Conservation (phyloP, 2,797 vertebrate genomes). For the Pipistrellus nathusii region DNA sequence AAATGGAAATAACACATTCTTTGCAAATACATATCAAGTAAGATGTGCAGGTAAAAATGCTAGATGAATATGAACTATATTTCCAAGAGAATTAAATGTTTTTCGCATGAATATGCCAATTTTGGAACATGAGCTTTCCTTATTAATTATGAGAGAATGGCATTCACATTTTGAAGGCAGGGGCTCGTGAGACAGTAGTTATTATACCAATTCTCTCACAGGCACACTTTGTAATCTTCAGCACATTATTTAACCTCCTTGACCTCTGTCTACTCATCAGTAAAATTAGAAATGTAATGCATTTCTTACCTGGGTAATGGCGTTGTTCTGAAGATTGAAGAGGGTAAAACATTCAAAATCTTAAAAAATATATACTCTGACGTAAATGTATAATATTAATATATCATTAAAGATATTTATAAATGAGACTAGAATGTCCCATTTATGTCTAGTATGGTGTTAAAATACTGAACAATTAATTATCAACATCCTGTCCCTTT, state of each 20-base stretch:
- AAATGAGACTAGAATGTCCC: background rate
- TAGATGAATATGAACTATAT: conserved; percentile 35
- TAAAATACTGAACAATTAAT: background rate
- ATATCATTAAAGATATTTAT: background rate
- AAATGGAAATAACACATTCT: conserved; percentile 22
- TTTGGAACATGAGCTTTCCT: background rate
- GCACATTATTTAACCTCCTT: conserved; percentile 31
- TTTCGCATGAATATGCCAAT: background rate
- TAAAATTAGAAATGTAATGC: conserved; percentile 5
- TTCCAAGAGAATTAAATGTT: conserved; percentile 43
- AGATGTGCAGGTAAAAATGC: background rate
- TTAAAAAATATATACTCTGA: background rate
- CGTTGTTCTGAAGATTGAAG: conserved; percentile 32
- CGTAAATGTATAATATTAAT: conserved; percentile 34
- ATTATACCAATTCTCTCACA: conserved; percentile 6
- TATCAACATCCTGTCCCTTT: background rate
- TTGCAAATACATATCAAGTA: conserved; percentile 47
- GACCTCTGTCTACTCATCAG: background rate
- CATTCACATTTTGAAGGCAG: conserved; percentile 46
- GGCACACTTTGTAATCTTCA: background rate
- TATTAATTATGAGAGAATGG: conserved; percentile 37
- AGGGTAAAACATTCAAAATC: conserved; percentile 15
- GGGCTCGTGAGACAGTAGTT: conserved; percentile 46
- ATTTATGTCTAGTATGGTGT: background rate
- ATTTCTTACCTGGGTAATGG: background rate